Conservation (phyloP, 2,113 vertebrate species). For the Plecotus auritus region DNA sequence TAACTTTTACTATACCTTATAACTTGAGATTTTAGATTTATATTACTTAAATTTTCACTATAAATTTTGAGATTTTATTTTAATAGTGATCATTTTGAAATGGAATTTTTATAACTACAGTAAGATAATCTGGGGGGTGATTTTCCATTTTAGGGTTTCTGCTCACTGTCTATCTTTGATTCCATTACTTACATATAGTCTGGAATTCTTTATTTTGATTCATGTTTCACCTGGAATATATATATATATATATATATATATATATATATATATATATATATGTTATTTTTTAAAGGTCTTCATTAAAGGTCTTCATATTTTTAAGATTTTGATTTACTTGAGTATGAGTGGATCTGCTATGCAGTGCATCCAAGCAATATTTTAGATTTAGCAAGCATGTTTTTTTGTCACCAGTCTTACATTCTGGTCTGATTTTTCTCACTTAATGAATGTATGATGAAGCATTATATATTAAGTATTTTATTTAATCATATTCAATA, state of each 20-base stretch:
- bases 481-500: neutral
- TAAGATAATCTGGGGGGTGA: neutral
- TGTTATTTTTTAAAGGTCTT: neutral
- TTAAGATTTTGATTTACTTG: neutral
- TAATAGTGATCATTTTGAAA: neutral
- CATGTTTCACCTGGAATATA: neutral
- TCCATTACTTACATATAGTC: neutral
- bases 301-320: neutral
- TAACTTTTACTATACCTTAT: neutral
- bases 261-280: neutral
- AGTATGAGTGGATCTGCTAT: neutral
- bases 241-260: neutral
- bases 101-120: neutral
- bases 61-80: neutral
- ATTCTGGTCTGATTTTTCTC: slow-evolving; percentile 5
- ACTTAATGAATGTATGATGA: neutral
- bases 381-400: neutral
- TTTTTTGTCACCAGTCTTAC: neutral
- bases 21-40: neutral
- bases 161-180: neutral
- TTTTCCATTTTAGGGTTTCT: neutral
- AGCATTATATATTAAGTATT: neutral
- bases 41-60: neutral
- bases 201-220: neutral
- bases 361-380: neutral